Evolutionary conservation across 2,113 vertebrate genomes (phyloP), one percentile per base, ranked within the genome.

Genomic region (Leptobrachium ailaonicum): DNA sequence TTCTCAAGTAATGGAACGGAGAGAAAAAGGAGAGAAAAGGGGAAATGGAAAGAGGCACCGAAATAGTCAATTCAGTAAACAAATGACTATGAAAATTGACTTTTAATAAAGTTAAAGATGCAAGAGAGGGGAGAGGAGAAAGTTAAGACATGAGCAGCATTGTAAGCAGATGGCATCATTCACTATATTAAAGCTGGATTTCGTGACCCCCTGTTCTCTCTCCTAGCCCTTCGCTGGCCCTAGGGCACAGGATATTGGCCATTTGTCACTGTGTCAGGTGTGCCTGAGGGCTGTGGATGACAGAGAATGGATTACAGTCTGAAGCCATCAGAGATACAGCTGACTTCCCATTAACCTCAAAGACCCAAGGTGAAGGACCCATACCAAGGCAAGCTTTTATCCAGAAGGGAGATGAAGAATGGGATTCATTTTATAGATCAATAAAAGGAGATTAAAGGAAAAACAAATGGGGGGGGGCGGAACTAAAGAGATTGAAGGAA

Each of bases 231-330:
- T 40, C 40, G 53, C 44, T 53, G 72, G 69, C 77, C 41, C 60
- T 6, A 66, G 77, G 77, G 58, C 41, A 79, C 50, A 47, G 77
- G 77, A 79, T 79, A 72, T 71, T 78, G 20, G 68, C 14, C 41
- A 43, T 78, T 72, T 41, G 69, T 62, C 77, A 42, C 69, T 79
- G 66, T 50, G 75, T 71, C 40, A 79, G 77, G 60, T 79, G 69
- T 53, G n/a, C 56, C 11, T 60, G 10, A 12, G 56, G 13, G 56
- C 6, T 14, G 13, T 2, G 56, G 56, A 44, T 45, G 60, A 45
- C 3, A 69, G 66, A 58, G 42, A 62, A 77, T 66, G 60, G 60
- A 71, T 63, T 71, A 62, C 7, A 43, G 2, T 62, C 6, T 62
- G 76, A 20, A 47, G 67, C 56, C 76, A 71, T 54, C 43, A 71